phyloP scores from a whole-genome alignment of 1,140 invertebrate species.

The Cotesia chilonis region DNA sequence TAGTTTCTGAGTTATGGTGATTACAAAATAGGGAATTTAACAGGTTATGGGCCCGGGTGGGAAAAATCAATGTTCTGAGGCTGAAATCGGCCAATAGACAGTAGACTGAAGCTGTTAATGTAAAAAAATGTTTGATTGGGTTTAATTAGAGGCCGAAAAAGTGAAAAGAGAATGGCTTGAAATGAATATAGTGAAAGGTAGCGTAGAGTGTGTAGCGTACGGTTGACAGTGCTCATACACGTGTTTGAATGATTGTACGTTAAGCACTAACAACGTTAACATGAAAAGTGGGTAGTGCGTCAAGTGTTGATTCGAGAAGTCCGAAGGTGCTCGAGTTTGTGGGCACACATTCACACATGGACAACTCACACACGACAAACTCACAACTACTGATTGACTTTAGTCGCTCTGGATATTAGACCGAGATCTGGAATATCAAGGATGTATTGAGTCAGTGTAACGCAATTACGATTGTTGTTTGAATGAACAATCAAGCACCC shows the following conservation, averaged over 20 bases:
- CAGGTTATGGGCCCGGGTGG: too few relatives aligned
- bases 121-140: too few relatives aligned
- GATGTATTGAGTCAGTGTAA: conserved; percentile 50
- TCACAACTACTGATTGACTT: background rate
- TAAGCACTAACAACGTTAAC: conserved; percentile 52
- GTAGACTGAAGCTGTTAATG: too few relatives aligned
- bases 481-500: conserved; percentile 68
- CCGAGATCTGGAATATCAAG: background rate
- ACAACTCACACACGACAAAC: background rate
- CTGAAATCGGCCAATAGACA: too few relatives aligned
- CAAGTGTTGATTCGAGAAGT: conserved; percentile 34
- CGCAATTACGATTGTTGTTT: conserved; percentile 68
- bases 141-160: too few relatives aligned
- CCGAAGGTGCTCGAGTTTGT: conserved; percentile 43
- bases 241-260: conserved; percentile 46
- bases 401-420: background rate
- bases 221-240: conserved; percentile 37
- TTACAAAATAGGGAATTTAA: too few relatives aligned
- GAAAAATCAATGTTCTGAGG: too few relatives aligned
- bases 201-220: conserved; percentile 5
- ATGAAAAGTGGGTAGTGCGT: conserved; percentile 28
- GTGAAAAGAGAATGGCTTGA: too few relatives aligned
- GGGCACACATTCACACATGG: conserved; percentile 6
- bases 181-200: conserved; percentile 22
- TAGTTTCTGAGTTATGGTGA: too few relatives aligned